Evolutionary conservation across 2,113 vertebrate species (phyloP).

Genomic region (Muntiacus muntjak): DNA sequence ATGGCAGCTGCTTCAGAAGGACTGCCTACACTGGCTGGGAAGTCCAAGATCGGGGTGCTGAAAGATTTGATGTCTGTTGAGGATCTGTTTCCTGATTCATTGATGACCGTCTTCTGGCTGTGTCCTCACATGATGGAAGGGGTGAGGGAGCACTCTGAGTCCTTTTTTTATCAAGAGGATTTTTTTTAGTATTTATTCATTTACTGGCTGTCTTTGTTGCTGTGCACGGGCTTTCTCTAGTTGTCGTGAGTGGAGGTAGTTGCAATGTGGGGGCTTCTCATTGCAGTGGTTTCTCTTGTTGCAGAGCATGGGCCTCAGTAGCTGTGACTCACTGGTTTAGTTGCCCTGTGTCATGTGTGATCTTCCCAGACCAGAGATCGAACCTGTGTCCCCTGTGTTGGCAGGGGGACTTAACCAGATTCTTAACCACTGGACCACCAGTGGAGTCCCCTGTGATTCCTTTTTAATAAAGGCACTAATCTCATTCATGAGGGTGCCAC

Average conservation of each 20-base stretch:
- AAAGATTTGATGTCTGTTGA: neutral
- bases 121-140: neutral
- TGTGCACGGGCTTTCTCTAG: neutral
- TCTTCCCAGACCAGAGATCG: neutral
- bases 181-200: neutral
- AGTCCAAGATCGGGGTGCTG: neutral
- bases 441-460: neutral
- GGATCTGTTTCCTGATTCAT: neutral
- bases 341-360: fast-evolving
- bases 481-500: neutral
- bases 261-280: neutral
- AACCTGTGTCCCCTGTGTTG: neutral
- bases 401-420: neutral
- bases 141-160: neutral
- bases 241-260: neutral
- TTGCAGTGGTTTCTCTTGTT: neutral
- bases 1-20: neutral
- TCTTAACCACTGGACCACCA: neutral
- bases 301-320: neutral
- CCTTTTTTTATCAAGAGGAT: neutral
- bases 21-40: neutral
- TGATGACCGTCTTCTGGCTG: neutral
- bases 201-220: neutral
- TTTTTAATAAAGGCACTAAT: neutral
- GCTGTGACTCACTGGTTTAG: neutral